Base-by-base conservation (phyloP, 2,797 vertebrate species). In the Clarias fuscus region DNA sequence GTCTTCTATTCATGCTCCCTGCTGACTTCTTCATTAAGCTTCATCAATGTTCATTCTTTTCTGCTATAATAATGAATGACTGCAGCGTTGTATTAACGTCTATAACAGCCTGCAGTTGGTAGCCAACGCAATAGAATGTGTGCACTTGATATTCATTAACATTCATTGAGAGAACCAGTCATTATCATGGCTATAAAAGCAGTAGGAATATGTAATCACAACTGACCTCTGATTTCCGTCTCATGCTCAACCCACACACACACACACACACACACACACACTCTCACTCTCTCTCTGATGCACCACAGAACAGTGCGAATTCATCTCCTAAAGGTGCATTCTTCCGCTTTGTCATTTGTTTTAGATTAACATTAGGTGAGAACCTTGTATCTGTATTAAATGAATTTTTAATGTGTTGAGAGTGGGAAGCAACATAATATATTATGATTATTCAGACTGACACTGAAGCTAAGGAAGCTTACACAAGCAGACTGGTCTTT, bases 101-200 rank as follows among this genome's bases (percentile, higher is more conserved):
- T 53, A 48, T 84, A 88, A 85, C 85, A 72, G 82, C 33, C 71
- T 82, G 86, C 58, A 70, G 81, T 85, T 56, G 53, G 72, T 61
- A 82, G 73, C 24, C 30, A 48, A 67, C 56, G 61, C 82, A 56
- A 89, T 88, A 84, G 87, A 92, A 87, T 84, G 71, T n/a, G 72
- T 82, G 82, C 89, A 88, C 90, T 91, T 86, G 68, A 92, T 86
- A 88, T 86, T 90, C 87, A 86, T 92, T 89, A 90, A 88, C 86
- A 87, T 86, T 78, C 83, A 68, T 87, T 89, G 85, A 80, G 85
- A 79, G 86, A 85, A 85, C 65, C 88, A 73, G 86, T 93, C 89
- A 90, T 93, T 89, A 90, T 82, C 87, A 89, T 10, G 58, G 89
- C 86, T 91, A 78, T 86, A 91, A 90, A 91, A 91, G 87, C 91